Conservation (phyloP, 1,140 invertebrate genomes). For the Brachionus sp. region DNA sequence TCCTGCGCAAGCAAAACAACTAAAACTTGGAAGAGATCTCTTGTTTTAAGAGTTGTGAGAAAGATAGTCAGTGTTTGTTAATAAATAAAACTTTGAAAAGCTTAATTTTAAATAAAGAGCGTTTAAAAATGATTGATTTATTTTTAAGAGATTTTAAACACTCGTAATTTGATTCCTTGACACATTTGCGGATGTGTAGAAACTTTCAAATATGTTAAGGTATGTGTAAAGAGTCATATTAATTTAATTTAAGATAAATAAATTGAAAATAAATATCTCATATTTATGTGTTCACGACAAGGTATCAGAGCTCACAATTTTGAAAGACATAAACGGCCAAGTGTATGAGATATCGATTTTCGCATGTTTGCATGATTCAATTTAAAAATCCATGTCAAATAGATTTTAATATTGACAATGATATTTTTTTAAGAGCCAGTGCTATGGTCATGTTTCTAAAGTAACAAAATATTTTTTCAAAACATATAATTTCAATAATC, state of each 20-base stretch:
- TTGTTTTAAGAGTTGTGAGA: no score
- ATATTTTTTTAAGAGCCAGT: background rate
- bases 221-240: background rate
- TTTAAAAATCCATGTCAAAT: conserved; percentile 12
- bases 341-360: conserved; percentile 5
- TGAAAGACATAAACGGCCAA: background rate
- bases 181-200: background rate
- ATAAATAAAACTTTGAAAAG: background rate
- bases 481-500: conserved; percentile 20
- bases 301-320: background rate
- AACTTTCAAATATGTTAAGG: background rate
- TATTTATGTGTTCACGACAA: background rate
- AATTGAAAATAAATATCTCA: background rate
- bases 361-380: conserved; percentile 23
- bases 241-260: background rate
- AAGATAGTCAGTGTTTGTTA: no score
- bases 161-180: background rate
- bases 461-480: conserved; percentile 3
- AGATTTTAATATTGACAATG: background rate
- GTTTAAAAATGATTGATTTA: background rate
- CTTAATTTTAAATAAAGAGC: background rate
- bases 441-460: conserved; percentile 18
- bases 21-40: background rate
- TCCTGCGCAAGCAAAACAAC: background rate
- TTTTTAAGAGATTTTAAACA: background rate